These are phyloP conservation scores for Acrobasis repandana DNA, from an alignment of 2,888 invertebrate genomes.

Conservation along the genomic window DNA sequence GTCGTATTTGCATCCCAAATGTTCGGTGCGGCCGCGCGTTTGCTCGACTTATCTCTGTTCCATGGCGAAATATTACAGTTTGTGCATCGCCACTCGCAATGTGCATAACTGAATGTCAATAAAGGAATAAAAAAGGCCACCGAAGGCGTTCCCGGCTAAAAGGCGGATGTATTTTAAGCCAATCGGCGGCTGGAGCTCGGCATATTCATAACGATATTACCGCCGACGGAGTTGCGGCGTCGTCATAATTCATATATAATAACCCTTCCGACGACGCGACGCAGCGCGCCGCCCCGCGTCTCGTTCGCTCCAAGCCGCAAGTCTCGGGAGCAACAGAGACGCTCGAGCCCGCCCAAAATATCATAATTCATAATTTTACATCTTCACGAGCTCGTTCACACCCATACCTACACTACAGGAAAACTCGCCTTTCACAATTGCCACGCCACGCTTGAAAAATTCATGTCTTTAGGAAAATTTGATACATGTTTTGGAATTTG, in stretches of 20 bases:
- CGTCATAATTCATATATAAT: slow-evolving; percentile 84
- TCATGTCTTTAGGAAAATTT: background rate
- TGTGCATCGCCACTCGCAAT: slow-evolving; percentile 78
- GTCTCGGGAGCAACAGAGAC: slow-evolving; percentile 65
- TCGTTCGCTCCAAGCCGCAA: slow-evolving; percentile 53
- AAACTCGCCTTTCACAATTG: slow-evolving; percentile 55
- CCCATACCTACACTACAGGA: slow-evolving; percentile 47
- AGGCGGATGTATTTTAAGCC: slow-evolving; percentile 79
- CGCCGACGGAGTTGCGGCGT: slow-evolving; percentile 76
- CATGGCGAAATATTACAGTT: slow-evolving; percentile 79
- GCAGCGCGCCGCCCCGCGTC: slow-evolving; percentile 70
- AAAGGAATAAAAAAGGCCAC: slow-evolving; percentile 79
- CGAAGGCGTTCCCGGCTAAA: slow-evolving; percentile 78
- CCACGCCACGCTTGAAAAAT: slow-evolving; percentile 22
- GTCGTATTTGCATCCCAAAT: slow-evolving; percentile 82
- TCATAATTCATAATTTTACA: slow-evolving; percentile 82
- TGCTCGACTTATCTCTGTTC: slow-evolving; percentile 72
- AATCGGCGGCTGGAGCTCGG: slow-evolving; percentile 76
- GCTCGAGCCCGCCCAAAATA: slow-evolving; percentile 58
- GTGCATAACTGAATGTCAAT: slow-evolving; percentile 82
- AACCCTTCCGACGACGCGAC: slow-evolving; percentile 77
- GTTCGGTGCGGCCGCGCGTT: slow-evolving; percentile 70
- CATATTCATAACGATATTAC: slow-evolving; percentile 84
- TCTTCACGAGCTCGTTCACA: slow-evolving; percentile 57
- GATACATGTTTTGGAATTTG: slow-evolving; percentile 34